phyloP scores from a whole-genome alignment of 2,888 invertebrate species.

The Stratiomys singularior region DNA sequence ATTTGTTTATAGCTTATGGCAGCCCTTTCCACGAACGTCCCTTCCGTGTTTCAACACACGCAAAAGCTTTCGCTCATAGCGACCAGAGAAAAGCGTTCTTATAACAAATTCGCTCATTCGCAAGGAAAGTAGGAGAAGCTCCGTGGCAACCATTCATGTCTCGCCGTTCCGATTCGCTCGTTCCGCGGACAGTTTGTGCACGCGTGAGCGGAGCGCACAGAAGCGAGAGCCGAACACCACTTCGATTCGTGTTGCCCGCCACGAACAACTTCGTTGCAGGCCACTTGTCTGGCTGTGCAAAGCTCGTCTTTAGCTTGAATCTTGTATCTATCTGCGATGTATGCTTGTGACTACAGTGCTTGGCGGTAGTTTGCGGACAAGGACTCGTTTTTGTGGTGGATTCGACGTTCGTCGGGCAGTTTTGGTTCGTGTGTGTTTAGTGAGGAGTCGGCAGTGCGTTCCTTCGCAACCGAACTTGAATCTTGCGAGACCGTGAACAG shows the following conservation, averaged over 20 bases:
- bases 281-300: neutral
- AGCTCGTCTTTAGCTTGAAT: too few species aligned
- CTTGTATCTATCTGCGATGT: too few species aligned
- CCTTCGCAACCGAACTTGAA: neutral
- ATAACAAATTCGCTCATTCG: neutral
- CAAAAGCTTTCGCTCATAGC: neutral
- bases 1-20: too few species aligned
- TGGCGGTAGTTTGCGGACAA: neutral
- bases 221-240: too few species aligned
- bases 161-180: neutral
- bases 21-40: too few species aligned
- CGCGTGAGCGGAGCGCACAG: neutral
- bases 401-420: neutral
- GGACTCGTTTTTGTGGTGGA: neutral
- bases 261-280: too few species aligned
- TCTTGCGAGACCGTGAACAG: neutral
- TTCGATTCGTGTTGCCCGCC: too few species aligned
- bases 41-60: too few species aligned
- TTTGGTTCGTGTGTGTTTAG: neutral
- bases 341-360: neutral
- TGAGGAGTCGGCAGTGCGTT: neutral
- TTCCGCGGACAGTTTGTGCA: neutral
- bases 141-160: slow-evolving; percentile 3
- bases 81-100: neutral
- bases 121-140: neutral